These are phyloP conservation scores for Meliscaeva auricollis DNA, from an alignment of 2,888 invertebrate genomes.

Conservation along the genomic window DNA sequence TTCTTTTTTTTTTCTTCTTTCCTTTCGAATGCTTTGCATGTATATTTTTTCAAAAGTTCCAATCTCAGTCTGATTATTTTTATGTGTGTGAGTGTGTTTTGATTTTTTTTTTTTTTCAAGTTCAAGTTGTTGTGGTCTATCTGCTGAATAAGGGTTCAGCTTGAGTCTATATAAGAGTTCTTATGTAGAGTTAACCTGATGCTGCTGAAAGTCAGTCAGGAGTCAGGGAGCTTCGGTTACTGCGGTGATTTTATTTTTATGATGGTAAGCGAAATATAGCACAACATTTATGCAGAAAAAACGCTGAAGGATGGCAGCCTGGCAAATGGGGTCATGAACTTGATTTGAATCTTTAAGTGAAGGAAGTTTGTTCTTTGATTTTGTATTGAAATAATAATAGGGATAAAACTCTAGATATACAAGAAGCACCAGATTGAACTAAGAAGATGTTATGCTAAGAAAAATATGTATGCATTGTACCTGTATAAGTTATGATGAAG, in stretches of 20 bases:
- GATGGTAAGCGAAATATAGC: constrained; percentile 1
- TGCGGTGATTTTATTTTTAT: background rate
- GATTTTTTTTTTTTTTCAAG: constrained; percentile 71
- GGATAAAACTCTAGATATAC: background rate
- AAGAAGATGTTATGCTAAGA: too few species aligned
- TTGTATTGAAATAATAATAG: constrained; percentile 21
- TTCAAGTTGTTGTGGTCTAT: constrained; percentile 75
- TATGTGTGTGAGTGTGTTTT: constrained; percentile 46
- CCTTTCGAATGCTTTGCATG: constrained; percentile 15
- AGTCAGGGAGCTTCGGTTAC: constrained; percentile 31
- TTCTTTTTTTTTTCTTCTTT: constrained; percentile 3
- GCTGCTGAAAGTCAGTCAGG: constrained; percentile 2
- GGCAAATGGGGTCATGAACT: constrained; percentile 64
- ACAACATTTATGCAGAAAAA: background rate
- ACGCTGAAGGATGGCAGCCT: constrained; percentile 3
- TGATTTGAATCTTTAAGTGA: constrained; percentile 10
- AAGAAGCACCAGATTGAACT: background rate
- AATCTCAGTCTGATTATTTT: constrained; percentile 33
- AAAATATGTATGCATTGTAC: too few species aligned
- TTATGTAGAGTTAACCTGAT: constrained; percentile 26
- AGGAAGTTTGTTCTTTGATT: constrained; percentile 35
- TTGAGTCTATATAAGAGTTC: constrained; percentile 22
- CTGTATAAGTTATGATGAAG: too few species aligned
- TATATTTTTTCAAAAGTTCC: constrained; percentile 32
- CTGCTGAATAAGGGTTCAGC: constrained; percentile 43